phyloP scores from a whole-genome alignment of 2,888 invertebrate genomes.

The Machimus rusticus region DNA sequence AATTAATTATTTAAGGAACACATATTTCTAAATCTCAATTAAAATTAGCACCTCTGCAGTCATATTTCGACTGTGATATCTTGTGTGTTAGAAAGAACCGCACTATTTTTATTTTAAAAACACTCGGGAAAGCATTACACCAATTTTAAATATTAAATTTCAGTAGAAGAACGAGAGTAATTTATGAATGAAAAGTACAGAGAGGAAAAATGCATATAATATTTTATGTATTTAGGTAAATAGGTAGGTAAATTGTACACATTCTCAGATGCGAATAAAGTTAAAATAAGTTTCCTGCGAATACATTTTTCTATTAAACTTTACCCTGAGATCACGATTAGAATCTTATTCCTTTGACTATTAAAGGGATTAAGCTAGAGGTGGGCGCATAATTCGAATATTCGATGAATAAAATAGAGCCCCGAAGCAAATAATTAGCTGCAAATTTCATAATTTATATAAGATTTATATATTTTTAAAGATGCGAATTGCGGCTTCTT shows the following conservation, averaged over 20 bases:
- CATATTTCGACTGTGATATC: too few species aligned
- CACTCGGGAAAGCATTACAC: neutral
- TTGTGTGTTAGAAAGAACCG: too few species aligned
- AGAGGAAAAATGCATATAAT: neutral
- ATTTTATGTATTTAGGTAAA: neutral
- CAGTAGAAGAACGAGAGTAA: too few species aligned
- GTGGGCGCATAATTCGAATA: neutral
- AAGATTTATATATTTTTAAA: too few species aligned
- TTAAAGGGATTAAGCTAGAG: neutral
- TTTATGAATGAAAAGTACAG: neutral
- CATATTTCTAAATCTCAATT: too few species aligned
- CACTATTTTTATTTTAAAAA: too few species aligned
- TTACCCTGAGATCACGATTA: neutral
- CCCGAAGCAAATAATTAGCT: too few species aligned
- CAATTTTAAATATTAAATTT: neutral
- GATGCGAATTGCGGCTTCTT: too few species aligned
- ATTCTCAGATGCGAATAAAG: neutral
- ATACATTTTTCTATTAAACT: neutral
- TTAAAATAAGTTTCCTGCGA: neutral
- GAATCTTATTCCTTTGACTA: neutral
- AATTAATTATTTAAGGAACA: too few species aligned
- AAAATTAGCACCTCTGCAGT: too few species aligned
- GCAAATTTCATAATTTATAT: too few species aligned
- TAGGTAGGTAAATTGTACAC: neutral
- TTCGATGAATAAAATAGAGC: too few species aligned